phyloP scores from a whole-genome alignment of 2,888 invertebrate species.

The Lasioglossum morio region DNA sequence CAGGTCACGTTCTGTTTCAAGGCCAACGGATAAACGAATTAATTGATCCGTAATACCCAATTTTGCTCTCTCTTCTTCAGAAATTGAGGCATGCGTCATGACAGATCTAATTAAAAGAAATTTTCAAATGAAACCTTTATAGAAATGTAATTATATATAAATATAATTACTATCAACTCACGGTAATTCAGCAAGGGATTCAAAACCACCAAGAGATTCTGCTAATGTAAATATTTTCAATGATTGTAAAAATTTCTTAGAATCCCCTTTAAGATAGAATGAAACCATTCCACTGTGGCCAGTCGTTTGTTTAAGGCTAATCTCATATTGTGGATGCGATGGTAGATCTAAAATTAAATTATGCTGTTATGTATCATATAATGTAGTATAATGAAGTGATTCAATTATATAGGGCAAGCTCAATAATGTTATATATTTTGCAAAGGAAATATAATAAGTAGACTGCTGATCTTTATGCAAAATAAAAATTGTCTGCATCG shows the following conservation, averaged over 20 bases:
- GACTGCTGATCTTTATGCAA: too few relatives aligned
- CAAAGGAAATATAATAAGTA: not conserved
- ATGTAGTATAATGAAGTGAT: not conserved
- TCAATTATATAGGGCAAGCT: not conserved
- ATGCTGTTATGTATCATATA: not conserved
- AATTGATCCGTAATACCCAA: slow-evolving; percentile 94
- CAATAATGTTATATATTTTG: not conserved
- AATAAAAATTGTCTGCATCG: too few relatives aligned
- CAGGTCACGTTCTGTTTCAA: slow-evolving; percentile 95
- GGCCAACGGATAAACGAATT: slow-evolving; percentile 94
- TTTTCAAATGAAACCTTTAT: slow-evolving; percentile 4
- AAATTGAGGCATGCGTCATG: slow-evolving; percentile 98
- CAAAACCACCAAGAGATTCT: slow-evolving; percentile 97
- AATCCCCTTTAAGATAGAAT: slow-evolving; percentile 94
- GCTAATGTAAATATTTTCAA: slow-evolving; percentile 94
- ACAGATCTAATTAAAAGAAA: slow-evolving; percentile 87
- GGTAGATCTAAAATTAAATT: slow-evolving; percentile 87
- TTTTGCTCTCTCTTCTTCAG: slow-evolving; percentile 89
- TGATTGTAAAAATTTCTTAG: slow-evolving; percentile 90
- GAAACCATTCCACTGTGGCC: slow-evolving; percentile 97
- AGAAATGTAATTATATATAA: slow-evolving; percentile 13
- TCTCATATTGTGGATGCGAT: slow-evolving; percentile 93
- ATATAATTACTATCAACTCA: slow-evolving; percentile 85
- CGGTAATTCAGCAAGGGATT: slow-evolving; percentile 97
- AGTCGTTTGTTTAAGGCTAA: slow-evolving; percentile 92